Evolutionary conservation across 2,113 vertebrate species (phyloP).

Genomic region (Phaetusa simplex): DNA sequence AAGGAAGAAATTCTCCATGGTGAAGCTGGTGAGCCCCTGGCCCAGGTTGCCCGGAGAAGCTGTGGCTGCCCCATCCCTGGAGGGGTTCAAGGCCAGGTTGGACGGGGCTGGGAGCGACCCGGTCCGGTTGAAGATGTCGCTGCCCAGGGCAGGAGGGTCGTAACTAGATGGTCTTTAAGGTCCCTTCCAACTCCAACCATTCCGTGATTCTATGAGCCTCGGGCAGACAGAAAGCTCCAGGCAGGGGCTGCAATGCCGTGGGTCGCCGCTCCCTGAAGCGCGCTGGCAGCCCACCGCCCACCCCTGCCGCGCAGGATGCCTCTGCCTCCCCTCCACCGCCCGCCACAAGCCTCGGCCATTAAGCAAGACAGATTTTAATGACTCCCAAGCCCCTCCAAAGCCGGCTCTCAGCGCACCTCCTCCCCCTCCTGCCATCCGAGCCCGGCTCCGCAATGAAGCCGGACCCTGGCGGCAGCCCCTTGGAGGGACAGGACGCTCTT

Average conservation of each 20-base stretch:
- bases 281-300: neutral
- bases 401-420: neutral
- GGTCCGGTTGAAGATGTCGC: neutral
- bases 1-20: no score
- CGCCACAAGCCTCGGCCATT: neutral
- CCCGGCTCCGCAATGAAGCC: neutral
- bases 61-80: no score
- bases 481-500: neutral
- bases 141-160: neutral
- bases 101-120: neutral
- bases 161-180: neutral
- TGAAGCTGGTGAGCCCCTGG: no score
- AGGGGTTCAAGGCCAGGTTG: neutral
- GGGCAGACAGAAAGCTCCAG: neutral
- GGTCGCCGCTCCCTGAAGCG: neutral
- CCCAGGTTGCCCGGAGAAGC: no score
- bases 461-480: neutral
- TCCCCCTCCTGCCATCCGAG: neutral
- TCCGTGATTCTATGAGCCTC: neutral
- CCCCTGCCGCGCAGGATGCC: neutral
- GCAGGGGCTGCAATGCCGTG: neutral
- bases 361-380: neutral
- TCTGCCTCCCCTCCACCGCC: neutral
- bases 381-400: neutral
- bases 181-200: neutral